phyloP scores from a whole-genome alignment of 2,888 invertebrate species.

The Dysmachus trigonus region DNA sequence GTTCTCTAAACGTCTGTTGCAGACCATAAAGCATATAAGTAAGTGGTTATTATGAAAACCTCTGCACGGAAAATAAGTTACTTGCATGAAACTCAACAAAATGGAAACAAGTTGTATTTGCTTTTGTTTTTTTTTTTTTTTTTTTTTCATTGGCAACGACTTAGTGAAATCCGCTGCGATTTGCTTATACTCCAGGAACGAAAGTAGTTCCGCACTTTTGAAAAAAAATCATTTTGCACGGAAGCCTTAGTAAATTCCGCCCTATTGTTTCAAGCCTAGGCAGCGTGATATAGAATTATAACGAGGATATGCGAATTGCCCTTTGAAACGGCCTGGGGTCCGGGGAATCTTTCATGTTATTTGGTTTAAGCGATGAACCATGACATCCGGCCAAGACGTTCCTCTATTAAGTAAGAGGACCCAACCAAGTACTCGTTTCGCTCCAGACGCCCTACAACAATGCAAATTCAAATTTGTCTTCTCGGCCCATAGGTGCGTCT shows the following conservation, averaged over 20 bases:
- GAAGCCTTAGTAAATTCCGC: neutral
- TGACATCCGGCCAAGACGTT: neutral
- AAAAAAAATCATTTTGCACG: neutral
- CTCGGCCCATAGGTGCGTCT: conserved; percentile 21
- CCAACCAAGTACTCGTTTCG: neutral
- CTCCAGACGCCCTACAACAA: conserved; percentile 22
- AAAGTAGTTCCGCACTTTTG: neutral
- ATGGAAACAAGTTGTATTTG: neutral
- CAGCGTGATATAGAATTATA: neutral
- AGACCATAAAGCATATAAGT: neutral
- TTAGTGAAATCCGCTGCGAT: neutral
- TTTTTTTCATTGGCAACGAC: neutral
- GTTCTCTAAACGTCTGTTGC: neutral
- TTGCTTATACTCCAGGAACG: neutral
- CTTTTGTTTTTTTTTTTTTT: neutral
- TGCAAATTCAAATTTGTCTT: conserved; percentile 4
- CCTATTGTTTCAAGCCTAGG: neutral
- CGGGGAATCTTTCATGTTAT: neutral
- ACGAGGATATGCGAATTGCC: neutral
- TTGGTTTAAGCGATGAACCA: neutral
- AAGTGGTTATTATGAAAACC: neutral
- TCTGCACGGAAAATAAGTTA: neutral
- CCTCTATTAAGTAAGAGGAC: neutral
- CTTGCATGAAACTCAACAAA: neutral
- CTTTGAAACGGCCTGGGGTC: neutral